A percentile compares a stretch with the other conserved stretches of the same genome.
These are phyloP conservation scores for Trichopria drosophilae DNA, from an alignment of 2,888 invertebrate genomes.

Conservation along the genomic window DNA sequence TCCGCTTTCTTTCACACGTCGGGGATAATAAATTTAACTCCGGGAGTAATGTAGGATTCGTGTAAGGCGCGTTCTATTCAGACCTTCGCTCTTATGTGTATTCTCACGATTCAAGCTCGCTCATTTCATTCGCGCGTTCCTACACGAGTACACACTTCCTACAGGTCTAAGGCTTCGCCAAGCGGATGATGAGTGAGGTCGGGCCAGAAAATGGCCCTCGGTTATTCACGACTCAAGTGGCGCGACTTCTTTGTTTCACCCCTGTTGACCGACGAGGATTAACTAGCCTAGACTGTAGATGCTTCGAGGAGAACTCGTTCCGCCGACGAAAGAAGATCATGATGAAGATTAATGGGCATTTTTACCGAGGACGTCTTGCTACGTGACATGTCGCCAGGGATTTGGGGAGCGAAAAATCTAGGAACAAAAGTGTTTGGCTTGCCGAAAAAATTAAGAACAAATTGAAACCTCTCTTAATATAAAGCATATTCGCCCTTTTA, in stretches of 20 bases:
- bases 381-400: no score
- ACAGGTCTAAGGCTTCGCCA: conserved; percentile 33
- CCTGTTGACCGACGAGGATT: conserved; percentile 43
- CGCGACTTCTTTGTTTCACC: conserved; percentile 37
- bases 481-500: no score
- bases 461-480: no score
- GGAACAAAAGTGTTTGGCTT: no score
- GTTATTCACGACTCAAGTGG: conserved; percentile 35
- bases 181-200: conserved; percentile 31
- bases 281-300: conserved; percentile 30
- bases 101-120: conserved; percentile 43
- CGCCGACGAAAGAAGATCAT: no score
- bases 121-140: no score
- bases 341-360: no score
- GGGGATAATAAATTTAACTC: conserved; percentile 45
- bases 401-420: no score
- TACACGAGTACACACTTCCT: conserved; percentile 28
- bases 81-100: conserved; percentile 46
- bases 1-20: conserved; percentile 14
- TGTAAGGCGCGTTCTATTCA: conserved; percentile 46
- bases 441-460: no score
- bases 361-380: no score
- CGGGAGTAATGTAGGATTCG: conserved; percentile 45
- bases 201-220: conserved; percentile 32
- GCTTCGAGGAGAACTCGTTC: no score